Evolutionary conservation across 2,113 vertebrate species (phyloP).

Genomic region (Machaerirhynchus nigripectus): DNA sequence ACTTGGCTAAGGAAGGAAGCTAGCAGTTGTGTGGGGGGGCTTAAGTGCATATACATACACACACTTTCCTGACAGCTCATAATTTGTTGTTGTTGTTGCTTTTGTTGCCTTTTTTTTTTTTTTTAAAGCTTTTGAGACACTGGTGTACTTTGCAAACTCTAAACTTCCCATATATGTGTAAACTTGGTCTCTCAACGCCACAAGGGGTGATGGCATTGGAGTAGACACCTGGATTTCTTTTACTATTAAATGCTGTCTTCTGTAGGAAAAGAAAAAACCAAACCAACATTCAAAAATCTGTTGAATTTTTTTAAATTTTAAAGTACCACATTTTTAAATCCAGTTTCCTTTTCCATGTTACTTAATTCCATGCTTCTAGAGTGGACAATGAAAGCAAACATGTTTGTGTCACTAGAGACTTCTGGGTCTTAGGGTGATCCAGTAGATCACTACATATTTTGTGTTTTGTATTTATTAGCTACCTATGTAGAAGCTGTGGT

Average conservation of each 20-base stretch:
- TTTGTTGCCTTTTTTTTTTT: neutral
- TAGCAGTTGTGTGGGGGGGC: rapidly evolving
- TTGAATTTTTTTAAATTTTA: rapidly evolving
- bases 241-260: neutral
- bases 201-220: neutral
- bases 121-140: neutral
- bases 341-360: neutral
- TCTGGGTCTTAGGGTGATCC: neutral
- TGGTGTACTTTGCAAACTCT: neutral
- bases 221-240: neutral
- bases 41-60: rapidly evolving
- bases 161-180: neutral
- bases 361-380: neutral
- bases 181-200: neutral
- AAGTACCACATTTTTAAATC: neutral
- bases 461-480: neutral
- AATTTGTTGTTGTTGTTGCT: neutral
- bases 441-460: neutral
- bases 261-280: neutral
- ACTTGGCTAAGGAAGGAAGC: neutral
- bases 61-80: neutral
- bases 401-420: neutral
- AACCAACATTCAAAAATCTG: neutral
- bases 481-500: neutral
- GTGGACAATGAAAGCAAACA: neutral